Percentiles rank a stretch among this genome's conserved stretches.
phyloP scores from a whole-genome alignment of 1,140 invertebrate genomes.

The Heliconius hermathena region DNA sequence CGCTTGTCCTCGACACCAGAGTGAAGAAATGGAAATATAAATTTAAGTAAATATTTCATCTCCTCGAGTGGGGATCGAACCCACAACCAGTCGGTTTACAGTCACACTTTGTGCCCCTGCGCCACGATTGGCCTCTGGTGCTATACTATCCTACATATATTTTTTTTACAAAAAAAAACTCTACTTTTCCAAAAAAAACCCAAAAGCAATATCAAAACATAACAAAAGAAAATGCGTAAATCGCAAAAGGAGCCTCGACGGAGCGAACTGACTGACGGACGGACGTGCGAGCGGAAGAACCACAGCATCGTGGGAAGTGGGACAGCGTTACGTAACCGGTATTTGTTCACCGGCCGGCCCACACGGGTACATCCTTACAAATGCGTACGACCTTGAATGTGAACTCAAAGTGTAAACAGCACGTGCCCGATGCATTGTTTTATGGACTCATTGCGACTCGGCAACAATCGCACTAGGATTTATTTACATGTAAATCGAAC shows the following conservation, averaged over 20 bases:
- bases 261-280: slow-evolving; percentile 29
- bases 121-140: too few relatives aligned
- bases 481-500: slow-evolving; percentile 33
- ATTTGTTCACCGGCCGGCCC: slow-evolving; percentile 74
- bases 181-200: background rate
- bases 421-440: slow-evolving; percentile 80
- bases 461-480: slow-evolving; percentile 45
- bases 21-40: too few relatives aligned
- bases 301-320: slow-evolving; percentile 73
- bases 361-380: slow-evolving; percentile 79
- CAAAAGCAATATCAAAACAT: background rate
- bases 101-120: too few relatives aligned
- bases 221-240: slow-evolving; percentile 44
- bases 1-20: too few relatives aligned
- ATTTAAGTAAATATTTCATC: too few relatives aligned
- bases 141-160: too few relatives aligned
- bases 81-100: too few relatives aligned
- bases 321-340: slow-evolving; percentile 77
- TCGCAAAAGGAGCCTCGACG: slow-evolving; percentile 51
- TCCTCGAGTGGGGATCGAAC: too few relatives aligned
- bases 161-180: too few relatives aligned
- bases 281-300: slow-evolving; percentile 51
- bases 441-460: slow-evolving; percentile 60
- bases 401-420: slow-evolving; percentile 79
- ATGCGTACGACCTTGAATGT: slow-evolving; percentile 80